Percentiles rank a stretch among this genome's conserved stretches.
Evolutionary conservation across 2,888 invertebrate species (phyloP).

Genomic region (Eupithecia subumbrata): DNA sequence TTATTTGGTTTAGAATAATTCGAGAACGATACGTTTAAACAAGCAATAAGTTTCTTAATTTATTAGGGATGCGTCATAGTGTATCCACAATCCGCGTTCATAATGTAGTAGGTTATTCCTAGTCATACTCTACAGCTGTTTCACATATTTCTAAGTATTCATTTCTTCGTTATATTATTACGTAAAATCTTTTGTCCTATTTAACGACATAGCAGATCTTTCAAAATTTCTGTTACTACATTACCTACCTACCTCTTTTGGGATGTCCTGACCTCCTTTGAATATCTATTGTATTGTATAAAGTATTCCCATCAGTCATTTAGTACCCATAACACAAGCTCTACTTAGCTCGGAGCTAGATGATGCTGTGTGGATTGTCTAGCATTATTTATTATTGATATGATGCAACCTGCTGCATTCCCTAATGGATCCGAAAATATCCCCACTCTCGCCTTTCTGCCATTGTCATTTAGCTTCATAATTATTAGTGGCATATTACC

Average conservation of each 20-base stretch:
- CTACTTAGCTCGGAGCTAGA: too few relatives aligned
- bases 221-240: background rate
- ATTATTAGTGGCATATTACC: too few relatives aligned
- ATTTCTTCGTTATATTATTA: background rate
- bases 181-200: background rate
- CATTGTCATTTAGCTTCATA: too few relatives aligned
- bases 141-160: background rate
- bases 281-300: too few relatives aligned
- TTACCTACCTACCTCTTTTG: background rate
- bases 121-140: background rate
- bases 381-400: too few relatives aligned
- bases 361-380: too few relatives aligned
- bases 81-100: conserved; percentile 9
- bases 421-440: too few relatives aligned
- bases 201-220: background rate
- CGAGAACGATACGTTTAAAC: conserved; percentile 20
- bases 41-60: conserved; percentile 31
- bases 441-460: too few relatives aligned
- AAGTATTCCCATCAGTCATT: too few relatives aligned
- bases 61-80: conserved; percentile 23
- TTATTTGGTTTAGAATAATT: conserved; percentile 22
- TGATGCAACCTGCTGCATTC: too few relatives aligned
- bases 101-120: background rate
- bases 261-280: background rate
- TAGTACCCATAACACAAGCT: too few relatives aligned